Evolutionary conservation across 2,113 vertebrate species (phyloP).

Genomic region (Periophthalmus modestus): DNA sequence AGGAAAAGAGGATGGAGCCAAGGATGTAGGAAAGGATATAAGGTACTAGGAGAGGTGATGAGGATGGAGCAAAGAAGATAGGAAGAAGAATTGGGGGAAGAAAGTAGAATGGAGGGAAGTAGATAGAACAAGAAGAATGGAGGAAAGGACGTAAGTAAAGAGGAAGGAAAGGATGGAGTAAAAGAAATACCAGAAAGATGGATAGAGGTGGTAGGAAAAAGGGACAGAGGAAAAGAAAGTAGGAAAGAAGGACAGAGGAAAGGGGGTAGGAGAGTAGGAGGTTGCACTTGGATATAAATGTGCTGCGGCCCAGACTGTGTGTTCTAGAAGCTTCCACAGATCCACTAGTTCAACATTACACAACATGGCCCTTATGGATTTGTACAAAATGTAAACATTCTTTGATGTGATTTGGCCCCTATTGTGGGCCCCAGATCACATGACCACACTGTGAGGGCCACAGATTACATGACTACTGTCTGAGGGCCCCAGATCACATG

Average conservation of each 20-base stretch:
- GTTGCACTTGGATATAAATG: background rate
- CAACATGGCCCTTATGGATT: background rate
- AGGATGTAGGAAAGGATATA: too few relatives aligned
- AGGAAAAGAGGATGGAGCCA: too few relatives aligned
- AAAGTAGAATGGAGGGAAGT: background rate
- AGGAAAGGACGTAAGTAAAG: background rate
- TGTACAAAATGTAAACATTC: constrained; percentile 14
- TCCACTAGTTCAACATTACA: background rate
- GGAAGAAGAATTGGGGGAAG: too few relatives aligned
- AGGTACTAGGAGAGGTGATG: too few relatives aligned
- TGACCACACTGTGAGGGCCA: background rate
- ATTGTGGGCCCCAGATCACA: background rate
- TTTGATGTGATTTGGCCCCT: background rate
- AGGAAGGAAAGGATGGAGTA: too few relatives aligned
- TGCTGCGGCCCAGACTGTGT: background rate
- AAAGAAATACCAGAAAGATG: too few relatives aligned
- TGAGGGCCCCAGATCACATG: background rate
- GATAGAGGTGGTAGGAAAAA: too few relatives aligned
- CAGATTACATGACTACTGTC: background rate
- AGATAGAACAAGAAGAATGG: background rate
- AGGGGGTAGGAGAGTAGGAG: background rate
- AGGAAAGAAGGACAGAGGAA: background rate
- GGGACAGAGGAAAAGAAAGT: too few relatives aligned
- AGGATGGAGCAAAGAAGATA: too few relatives aligned
- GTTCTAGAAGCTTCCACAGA: background rate